Conservation (phyloP, 2,888 invertebrate species). For the Andrena chrysosceles region DNA sequence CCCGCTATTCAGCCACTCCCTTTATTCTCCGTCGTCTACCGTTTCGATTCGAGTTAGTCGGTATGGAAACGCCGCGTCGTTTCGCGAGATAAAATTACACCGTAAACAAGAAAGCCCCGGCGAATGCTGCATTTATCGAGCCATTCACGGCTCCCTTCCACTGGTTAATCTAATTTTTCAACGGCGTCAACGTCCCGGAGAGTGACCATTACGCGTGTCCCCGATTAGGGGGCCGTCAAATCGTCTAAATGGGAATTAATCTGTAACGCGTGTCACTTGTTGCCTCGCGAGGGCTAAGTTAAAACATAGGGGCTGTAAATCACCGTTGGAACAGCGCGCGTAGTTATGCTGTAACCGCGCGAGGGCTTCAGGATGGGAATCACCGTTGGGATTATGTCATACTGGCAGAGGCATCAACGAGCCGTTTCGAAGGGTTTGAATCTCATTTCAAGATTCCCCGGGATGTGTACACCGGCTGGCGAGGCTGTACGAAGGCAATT, state of each 20-base stretch:
- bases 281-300: background rate
- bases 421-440: conserved; percentile 1
- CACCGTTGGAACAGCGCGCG: background rate
- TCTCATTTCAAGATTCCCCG: conserved; percentile 21
- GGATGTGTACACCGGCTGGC: background rate
- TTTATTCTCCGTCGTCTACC: background rate
- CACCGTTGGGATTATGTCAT: background rate
- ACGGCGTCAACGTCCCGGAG: background rate
- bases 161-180: background rate
- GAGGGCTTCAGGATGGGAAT: background rate
- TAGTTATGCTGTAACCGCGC: background rate
- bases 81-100: conserved; percentile 19
- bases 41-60: conserved; percentile 10
- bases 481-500: conserved; percentile 26
- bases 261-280: conserved; percentile 16
- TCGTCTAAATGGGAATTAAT: background rate
- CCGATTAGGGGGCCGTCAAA: background rate
- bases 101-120: background rate
- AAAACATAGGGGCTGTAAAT: conserved; percentile 16
- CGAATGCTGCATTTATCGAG: background rate
- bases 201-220: background rate
- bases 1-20: conserved; percentile 36
- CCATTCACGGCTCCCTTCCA: background rate
- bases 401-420: background rate
- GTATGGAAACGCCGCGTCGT: conserved; percentile 26